Base-by-base conservation (phyloP, 2,113 vertebrate genomes). In the Pelecanus crispus region DNA sequence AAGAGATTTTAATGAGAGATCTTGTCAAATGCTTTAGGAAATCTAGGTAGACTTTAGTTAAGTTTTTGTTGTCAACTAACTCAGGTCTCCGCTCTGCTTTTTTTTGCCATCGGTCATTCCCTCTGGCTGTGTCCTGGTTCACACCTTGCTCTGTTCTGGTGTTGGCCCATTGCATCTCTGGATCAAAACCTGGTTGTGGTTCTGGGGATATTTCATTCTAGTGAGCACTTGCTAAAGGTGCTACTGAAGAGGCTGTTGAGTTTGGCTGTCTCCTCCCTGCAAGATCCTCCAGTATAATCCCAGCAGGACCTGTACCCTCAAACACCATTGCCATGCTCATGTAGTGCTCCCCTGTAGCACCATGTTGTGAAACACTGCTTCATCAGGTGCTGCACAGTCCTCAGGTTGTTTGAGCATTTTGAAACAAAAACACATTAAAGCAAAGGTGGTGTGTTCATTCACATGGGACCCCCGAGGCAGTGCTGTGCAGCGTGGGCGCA, bases 321-420 rank as follows among this genome's bases (percentile, higher is more conserved):
- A 9, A 17, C 53, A 59, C 55, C 11, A 1, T 10, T 34, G 36
- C 26, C 1, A 1, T 32, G 58, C 68, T 72, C 6, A 1, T 8
- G 29, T 7, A 20, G 29, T 7, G n/a, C 52, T 47, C 42, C 12
- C 6, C 8, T n/a, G 19, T 8, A n/a, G 63, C 80, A 21, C n/a
- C 55, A 1, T 3, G 10, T 6, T 38, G 36, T 40, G 44, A 26
- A 49, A 36, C 52, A 2, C 63, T 20, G 44, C 40, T 49, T 34
- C 44, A 3, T 26, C n/a, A 5, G 42, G 12, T 26, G 28, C 53
- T 36, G 40, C 52, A 26, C n/a, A 26, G 44, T 22, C 44, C 31
- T 52, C 31, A 1, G 36, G 10, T 18, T 5, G 11, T 19, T 61
- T n/a, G 14, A 44, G 19, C 15, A 14, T 52, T 61, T 29, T n/a